phyloP scores from a whole-genome alignment of 2,113 vertebrate species.

The Blennius ocellaris region DNA sequence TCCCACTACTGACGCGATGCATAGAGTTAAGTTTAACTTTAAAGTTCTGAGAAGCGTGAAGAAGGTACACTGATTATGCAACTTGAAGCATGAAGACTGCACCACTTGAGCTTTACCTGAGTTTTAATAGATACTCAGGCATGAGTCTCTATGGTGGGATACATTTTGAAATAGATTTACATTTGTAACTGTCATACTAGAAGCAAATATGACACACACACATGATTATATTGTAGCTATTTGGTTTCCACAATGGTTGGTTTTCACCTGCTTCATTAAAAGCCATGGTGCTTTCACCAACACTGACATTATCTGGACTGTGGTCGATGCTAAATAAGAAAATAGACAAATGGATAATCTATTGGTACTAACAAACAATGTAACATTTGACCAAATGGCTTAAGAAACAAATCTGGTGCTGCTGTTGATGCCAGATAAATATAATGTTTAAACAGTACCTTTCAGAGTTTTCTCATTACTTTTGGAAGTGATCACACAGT shows the following conservation, averaged over 20 bases:
- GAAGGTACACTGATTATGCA: background rate
- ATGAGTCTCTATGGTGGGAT: background rate
- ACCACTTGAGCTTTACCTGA: background rate
- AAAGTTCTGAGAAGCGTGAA: slow-evolving; percentile 23
- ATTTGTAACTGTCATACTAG: background rate
- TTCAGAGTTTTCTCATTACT: background rate
- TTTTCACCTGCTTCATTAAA: too few species aligned
- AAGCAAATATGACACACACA: background rate
- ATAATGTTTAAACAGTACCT: too few species aligned
- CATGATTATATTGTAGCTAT: background rate
- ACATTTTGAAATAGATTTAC: background rate
- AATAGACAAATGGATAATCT: background rate
- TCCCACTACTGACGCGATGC: slow-evolving; percentile 33
- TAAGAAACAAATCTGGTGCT: background rate
- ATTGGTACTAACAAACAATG: background rate
- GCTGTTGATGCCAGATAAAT: background rate
- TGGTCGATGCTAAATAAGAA: background rate
- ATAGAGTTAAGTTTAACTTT: slow-evolving; percentile 29
- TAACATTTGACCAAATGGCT: background rate
- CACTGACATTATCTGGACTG: too few species aligned
- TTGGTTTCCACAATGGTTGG: too few species aligned
- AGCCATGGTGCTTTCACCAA: too few species aligned
- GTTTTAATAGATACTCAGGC: background rate
- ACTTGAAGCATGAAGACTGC: background rate
- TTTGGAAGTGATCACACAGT: background rate